These are phyloP conservation scores for Orbicella faveolata DNA, from an alignment of 64 coral and sea anemone species.

Conservation along the genomic window DNA sequence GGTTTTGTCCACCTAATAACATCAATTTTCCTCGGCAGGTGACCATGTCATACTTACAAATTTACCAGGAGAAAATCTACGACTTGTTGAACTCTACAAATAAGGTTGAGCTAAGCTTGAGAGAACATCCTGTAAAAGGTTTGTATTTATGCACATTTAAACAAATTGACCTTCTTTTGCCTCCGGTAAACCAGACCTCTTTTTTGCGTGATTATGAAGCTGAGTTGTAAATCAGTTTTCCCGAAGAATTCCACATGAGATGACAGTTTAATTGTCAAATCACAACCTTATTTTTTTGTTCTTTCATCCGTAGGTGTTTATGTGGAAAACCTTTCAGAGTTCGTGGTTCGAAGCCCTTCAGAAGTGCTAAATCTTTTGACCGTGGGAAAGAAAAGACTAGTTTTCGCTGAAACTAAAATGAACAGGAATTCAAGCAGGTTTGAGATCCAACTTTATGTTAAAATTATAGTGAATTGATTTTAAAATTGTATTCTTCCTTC, in stretches of 20 bases:
- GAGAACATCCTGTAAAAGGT: slow-evolving; percentile 97
- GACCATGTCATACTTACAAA: slow-evolving; percentile 98
- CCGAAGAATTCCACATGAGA: not conserved
- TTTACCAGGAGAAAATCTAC: slow-evolving; percentile 99
- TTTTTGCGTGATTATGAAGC: not conserved
- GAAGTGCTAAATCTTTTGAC: slow-evolving; percentile 78
- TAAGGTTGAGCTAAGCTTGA: slow-evolving; percentile 82
- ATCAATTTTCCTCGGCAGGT: slow-evolving; percentile 55
- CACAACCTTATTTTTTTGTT: not conserved
- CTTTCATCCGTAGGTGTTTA: slow-evolving; percentile 74
- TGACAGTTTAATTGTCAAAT: not conserved
- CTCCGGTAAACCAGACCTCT: not conserved
- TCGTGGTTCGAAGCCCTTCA: slow-evolving; percentile 81
- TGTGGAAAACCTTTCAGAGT: slow-evolving; percentile 92
- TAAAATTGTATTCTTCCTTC: not conserved
- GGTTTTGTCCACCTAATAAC: not conserved
- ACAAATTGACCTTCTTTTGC: not conserved
- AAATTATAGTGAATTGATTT: not conserved
- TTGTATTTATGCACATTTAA: not conserved
- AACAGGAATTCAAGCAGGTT: slow-evolving; percentile 99
- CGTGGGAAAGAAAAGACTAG: slow-evolving; percentile 88
- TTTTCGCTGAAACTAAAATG: slow-evolving; percentile 99
- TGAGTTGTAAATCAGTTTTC: not conserved
- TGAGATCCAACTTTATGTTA: not conserved
- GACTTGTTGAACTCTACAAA: slow-evolving; percentile 86